phyloP scores from a whole-genome alignment of 1,140 invertebrate genomes.

The Heliothis subflexa region DNA sequence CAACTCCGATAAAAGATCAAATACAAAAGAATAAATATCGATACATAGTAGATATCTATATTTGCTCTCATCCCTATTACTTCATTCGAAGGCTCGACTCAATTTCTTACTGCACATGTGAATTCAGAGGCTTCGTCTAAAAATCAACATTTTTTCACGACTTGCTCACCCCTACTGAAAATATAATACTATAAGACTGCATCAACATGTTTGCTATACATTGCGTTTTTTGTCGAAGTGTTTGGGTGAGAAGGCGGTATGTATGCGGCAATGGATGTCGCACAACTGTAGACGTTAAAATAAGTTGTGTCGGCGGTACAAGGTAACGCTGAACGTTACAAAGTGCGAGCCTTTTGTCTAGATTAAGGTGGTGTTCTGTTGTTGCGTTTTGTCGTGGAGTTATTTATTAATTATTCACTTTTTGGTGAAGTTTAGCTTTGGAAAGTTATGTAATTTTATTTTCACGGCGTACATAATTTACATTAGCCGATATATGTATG shows the following conservation, averaged over 20 bases:
- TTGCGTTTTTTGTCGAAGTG: conserved; percentile 53
- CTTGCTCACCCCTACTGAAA: conserved; percentile 59
- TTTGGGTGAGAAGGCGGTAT: not conserved
- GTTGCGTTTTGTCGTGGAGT: conserved; percentile 41
- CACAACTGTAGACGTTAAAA: conserved; percentile 42
- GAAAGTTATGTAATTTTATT: not conserved
- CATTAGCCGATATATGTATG: too few species aligned
- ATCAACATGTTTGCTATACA: conserved; percentile 50
- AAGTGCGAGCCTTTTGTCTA: conserved; percentile 85
- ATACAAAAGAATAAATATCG: not conserved
- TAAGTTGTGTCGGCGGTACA: conserved; percentile 60
- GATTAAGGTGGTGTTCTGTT: conserved; percentile 63
- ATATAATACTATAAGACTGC: conserved; percentile 52
- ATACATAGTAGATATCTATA: not conserved
- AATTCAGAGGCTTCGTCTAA: conserved; percentile 63
- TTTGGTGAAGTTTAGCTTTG: not conserved
- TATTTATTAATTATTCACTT: not conserved
- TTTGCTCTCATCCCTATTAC: not conserved
- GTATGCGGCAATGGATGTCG: conserved; percentile 64
- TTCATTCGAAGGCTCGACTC: conserved; percentile 51
- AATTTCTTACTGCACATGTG: conserved; percentile 75
- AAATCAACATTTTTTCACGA: conserved; percentile 79
- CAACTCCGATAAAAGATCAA: not conserved
- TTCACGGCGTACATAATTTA: too few species aligned
- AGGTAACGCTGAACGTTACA: conserved; percentile 83